Base-by-base conservation (phyloP, 1,140 invertebrate species). In the Argopecten irradians region DNA sequence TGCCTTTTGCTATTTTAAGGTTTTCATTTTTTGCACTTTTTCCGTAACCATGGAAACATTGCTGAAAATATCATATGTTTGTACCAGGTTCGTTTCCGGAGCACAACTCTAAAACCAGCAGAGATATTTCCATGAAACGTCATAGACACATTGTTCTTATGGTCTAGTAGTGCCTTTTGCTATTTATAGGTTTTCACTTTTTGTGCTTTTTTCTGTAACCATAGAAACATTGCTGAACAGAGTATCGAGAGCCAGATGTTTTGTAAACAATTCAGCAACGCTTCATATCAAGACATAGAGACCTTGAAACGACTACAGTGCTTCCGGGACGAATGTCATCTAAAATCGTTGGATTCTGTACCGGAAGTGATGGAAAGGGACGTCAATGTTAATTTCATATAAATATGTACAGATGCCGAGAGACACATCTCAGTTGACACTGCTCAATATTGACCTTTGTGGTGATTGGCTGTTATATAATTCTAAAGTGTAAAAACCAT, bases 201-300 rank as follows among this genome's bases (percentile, higher is more conserved):
- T n/a, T n/a, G n/a, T n/a, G n/a, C n/a, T n/a, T n/a, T n/a, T n/a
- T n/a, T n/a, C n/a, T n/a, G n/a, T n/a, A n/a, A n/a, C n/a, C n/a
- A n/a, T n/a, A n/a, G n/a, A n/a, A n/a, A n/a, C n/a, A n/a, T n/a
- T n/a, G n/a, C n/a, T n/a, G n/a, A n/a, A 55, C 85, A 39, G 22
- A 90, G 89, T 46, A 86, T 90, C 0, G 89, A 90, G 36, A 86
- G 87, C 41, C 87, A 90, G 32, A 85, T 88, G 89, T 86, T 90
- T 83, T 88, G 83, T 84, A 88, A 86, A 86, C 89, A 90, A 22
- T 90, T 90, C 84, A 90, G 84, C 19, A 88, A 90, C 82, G 87
- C 85, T 0, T 90, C 89, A 2, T 90, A 83, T 84, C 89, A 90
- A 22, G 89, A 90, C 43, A 86, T 90, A 14, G 87, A 88, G 34